Evolutionary conservation across 2,113 vertebrate genomes (phyloP), one percentile per base, ranked within the genome.

Genomic region (Physeter macrocephalus): DNA sequence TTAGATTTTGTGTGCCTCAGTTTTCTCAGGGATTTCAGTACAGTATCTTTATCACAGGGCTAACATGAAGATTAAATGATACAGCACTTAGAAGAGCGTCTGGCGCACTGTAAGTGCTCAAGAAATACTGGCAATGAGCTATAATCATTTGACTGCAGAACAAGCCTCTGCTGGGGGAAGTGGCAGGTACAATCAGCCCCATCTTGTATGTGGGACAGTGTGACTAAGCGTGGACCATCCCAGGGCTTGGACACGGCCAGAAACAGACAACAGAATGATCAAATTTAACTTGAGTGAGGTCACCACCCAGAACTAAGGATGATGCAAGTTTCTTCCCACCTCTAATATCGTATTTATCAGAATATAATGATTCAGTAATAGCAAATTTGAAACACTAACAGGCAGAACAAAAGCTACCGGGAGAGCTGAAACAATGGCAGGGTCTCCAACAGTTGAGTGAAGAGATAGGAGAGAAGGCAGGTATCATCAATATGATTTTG

Each of bases 141-240:
- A 4, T 13, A n/a, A 8, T 1, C 17, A 2, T 2, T 1, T 25
- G 39, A 31, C 13, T 23, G 46, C 27, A 4, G 27, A 9, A 3
- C 14, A 15, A 14, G 69, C 62, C 72, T 6, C 11, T 6, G 49
- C 0, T 21, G 25, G 4, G 20, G 57, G 15, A 31, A 0, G 17
- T 0, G 8, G 71, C 31, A 59, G 54, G 52, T 3, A 10, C 0
- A 1, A 2, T 9, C 15, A 18, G 83, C 12, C 36, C 3, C 17
- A 5, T 2, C 36, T 69, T 2, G 3, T 1, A 2, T 0, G 6
- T 5, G 25, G 81, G 21, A 8, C 4, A 4, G 54, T 2, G 3
- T 0, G 10, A 23, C 18, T 1, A 21, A 41, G 88, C 15, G 6
- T 52, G 29, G n/a, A 11, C 46, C 61, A 20, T 5, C 27, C n/a